Percentiles rank a stretch among this genome's conserved stretches.
Evolutionary conservation across 2,888 invertebrate genomes (phyloP).

Genomic region (Leucoptera coffeella): DNA sequence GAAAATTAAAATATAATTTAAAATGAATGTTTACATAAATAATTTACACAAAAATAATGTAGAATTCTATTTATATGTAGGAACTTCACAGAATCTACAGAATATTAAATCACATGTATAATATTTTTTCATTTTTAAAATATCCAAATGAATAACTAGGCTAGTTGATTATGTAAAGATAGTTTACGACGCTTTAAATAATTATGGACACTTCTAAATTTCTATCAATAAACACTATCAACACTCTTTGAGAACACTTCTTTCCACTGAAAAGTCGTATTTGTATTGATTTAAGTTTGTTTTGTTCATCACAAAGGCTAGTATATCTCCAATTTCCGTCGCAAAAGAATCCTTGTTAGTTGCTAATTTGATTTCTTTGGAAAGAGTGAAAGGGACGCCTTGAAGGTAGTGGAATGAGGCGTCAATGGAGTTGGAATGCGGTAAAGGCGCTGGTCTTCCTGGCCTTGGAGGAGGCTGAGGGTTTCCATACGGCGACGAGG

Average conservation of each 20-base stretch:
- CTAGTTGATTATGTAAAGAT: too few species aligned
- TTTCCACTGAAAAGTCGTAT: conserved; percentile 50
- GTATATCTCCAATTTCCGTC: conserved; percentile 41
- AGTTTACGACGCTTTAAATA: too few species aligned
- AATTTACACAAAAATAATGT: too few species aligned
- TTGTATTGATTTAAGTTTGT: conserved; percentile 27
- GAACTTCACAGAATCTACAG: too few species aligned
- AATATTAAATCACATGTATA: too few species aligned
- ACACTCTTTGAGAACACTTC: conserved; percentile 47
- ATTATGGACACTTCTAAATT: too few species aligned
- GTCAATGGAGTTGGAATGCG: conserved; percentile 9
- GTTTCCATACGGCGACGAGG: conserved; percentile 10
- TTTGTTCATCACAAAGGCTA: conserved; percentile 43
- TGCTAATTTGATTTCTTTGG: conserved; percentile 34
- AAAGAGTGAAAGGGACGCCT: conserved; percentile 50
- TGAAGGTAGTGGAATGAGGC: conserved; percentile 35
- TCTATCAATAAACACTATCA: too few species aligned
- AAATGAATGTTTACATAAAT: too few species aligned
- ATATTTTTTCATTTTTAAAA: too few species aligned
- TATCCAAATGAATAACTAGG: too few species aligned
- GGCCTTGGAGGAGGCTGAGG: conserved; percentile 26
- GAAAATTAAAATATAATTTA: too few species aligned
- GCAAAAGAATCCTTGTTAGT: conserved; percentile 39
- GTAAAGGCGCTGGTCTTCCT: conserved; percentile 17
- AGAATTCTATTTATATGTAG: too few species aligned